These are phyloP conservation scores for Styela plicata DNA, from an alignment of 23 tunicate genomes.

Conservation along the genomic window DNA sequence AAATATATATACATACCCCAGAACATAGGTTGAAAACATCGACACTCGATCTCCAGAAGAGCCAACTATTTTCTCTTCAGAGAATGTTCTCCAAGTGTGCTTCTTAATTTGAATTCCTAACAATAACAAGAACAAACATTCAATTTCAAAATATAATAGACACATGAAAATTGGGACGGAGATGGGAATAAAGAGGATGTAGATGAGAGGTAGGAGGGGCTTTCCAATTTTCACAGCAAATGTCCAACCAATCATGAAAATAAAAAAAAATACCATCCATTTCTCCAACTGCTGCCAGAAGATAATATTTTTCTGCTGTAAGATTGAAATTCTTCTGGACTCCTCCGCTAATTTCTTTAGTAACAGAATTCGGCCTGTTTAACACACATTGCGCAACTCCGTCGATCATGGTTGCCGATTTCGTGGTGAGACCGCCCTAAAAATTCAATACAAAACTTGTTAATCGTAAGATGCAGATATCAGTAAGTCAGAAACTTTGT, in stretches of 20 bases:
- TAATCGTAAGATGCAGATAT: no score
- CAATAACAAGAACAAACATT: no score
- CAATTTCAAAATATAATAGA: no score
- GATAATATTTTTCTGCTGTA: slow-evolving; percentile 15
- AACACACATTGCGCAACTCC: slow-evolving; percentile 20
- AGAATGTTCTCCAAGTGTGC: slow-evolving; percentile 1
- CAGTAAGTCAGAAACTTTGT: no score
- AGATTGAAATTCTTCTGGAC: slow-evolving; percentile 5
- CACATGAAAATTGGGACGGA: no score
- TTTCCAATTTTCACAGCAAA: no score
- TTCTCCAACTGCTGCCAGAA: slow-evolving; percentile 19
- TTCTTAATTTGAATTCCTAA: background rate
- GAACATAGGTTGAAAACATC: background rate
- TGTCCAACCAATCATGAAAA: no score
- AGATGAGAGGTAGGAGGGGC: no score
- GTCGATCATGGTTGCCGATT: background rate
- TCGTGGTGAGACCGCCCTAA: background rate
- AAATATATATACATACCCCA: background rate
- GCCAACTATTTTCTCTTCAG: background rate
- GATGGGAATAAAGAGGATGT: no score
- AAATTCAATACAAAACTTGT: no score
- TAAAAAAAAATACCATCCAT: background rate
- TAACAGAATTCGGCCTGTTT: slow-evolving; percentile 4
- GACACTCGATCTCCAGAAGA: background rate
- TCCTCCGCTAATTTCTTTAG: background rate